Base-by-base conservation (phyloP, 1,140 invertebrate genomes). In the Liolophura sinensis region DNA sequence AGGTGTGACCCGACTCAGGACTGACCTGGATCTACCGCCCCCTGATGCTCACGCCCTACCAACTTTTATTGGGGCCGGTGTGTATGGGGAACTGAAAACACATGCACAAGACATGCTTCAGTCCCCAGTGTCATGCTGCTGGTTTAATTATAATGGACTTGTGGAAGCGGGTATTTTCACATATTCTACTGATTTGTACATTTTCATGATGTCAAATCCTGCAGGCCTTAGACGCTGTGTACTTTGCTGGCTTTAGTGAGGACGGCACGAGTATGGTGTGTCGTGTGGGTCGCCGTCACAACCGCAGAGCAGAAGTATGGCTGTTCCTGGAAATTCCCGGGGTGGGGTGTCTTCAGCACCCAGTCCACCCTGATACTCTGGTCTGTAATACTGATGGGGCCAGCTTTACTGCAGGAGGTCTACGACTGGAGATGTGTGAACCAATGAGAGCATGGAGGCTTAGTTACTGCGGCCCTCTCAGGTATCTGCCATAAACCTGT, bases 381-480 rank as follows among this genome's bases (percentile, higher is more conserved):
- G 46, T 84, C 1, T 68, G 70, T 40, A 83, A 83, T 68, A 76
- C 74, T 15, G 70, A 75, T 60, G 73, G 65, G 0, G 72, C 72
- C 11, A 73, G 68, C n/a, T 90, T 88, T 87, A 82, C 79, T 27
- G 86, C 85, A 9, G 86, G 79, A 0, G 89, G 87, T 1, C 78
- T 91, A n/a, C 87, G 85, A 62, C 81, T 90, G 62, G 84, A 88
- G 68, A 70, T 87, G 11, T 72, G 89, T 18, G 85, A 89, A 68
- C 80, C 87, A 0, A 82, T 87, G 70, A 67, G 76, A 64, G 80
- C 82, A 56, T 86, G 88, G 81, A 86, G 88, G 70, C 82, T 91
- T 22, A 73, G 86, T 50, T 91, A 86, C 74, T 90, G 89, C 74
- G 90, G 90, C 3, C 71, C 88, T 4, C 72, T 90, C 9, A 86